Evolutionary conservation across 2,113 vertebrate genomes (phyloP).

Genomic region (Notarius quadriscutis): DNA sequence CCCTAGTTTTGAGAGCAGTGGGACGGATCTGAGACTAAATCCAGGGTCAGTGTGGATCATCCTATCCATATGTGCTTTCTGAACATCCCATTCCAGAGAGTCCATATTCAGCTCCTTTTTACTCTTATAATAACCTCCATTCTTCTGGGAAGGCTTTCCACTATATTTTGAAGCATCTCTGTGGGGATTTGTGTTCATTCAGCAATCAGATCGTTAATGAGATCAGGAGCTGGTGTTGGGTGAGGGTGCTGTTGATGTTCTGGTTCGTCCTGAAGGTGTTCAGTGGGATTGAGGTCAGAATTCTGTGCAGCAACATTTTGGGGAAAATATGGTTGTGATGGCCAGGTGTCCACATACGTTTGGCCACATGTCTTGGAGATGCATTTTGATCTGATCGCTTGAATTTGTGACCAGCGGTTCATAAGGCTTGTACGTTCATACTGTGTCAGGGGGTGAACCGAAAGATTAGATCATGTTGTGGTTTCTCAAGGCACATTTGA

Average conservation of each 20-base stretch:
- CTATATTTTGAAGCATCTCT: no score
- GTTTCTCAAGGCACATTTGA: not conserved
- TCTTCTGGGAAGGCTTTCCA: no score
- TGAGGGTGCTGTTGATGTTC: not conserved
- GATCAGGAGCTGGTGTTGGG: no score
- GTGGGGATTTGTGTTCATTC: no score
- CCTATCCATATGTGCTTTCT: not conserved
- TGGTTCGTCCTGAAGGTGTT: no score
- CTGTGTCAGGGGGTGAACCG: not conserved
- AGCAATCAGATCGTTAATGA: no score
- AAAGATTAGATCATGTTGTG: not conserved
- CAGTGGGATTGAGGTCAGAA: no score
- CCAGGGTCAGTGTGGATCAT: not conserved
- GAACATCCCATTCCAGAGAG: not conserved
- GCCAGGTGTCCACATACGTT: not conserved
- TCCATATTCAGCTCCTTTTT: not conserved
- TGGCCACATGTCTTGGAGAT: no score
- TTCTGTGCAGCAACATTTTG: not conserved
- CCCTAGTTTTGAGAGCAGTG: not conserved
- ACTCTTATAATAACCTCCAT: no score
- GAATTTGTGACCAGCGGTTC: not conserved
- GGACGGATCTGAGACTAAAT: not conserved
- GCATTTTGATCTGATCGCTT: not conserved
- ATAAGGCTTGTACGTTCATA: not conserved
- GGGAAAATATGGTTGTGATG: not conserved